Evolutionary conservation across 2,888 invertebrate genomes (phyloP), one percentile per base, ranked within the genome.

Genomic region (Acleris emargana): DNA sequence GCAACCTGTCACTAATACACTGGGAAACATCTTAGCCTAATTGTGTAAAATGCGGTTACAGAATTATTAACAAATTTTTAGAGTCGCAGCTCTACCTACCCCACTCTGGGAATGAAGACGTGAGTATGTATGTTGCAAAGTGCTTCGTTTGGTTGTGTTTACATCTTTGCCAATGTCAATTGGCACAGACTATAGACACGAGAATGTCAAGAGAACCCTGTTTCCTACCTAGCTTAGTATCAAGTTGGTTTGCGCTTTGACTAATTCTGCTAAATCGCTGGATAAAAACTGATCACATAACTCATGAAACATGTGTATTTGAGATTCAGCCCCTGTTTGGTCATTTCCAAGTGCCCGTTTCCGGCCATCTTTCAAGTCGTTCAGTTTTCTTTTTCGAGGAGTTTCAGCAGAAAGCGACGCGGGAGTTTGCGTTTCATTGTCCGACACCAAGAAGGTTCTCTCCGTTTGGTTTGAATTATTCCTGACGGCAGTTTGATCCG

Each of bases 161-260:
- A n/a, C n/a, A n/a, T n/a, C n/a, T n/a, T n/a, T n/a, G n/a, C n/a
- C n/a, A n/a, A n/a, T n/a, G n/a, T n/a, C n/a, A n/a, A n/a, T n/a
- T n/a, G n/a, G n/a, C n/a, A n/a, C n/a, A n/a, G n/a, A n/a, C n/a
- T n/a, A n/a, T n/a, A 20, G 20, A 1, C 20, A 20, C 20, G 20
- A 20, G 20, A 3, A 20, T 20, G 20, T 20, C 20, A 20, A 20
- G 3, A 3, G 3, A 25, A 25, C 25, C 25, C 25, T 25, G 25
- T 25, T 25, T 25, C 25, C 25, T 25, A 25, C 7, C 25, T 25
- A 25, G 6, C 25, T 25, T 25, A 1, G 6, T 25, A 25, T 25
- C 6, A 50, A 58, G 11, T 50, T 20, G 11, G 50, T 58, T 42
- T 58, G 50, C 4, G 58, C 58, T 58, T 50, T 58, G n/a, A 50